Conservation (phyloP, 2,888 invertebrate species). For the Heterodera filipjevi region DNA sequence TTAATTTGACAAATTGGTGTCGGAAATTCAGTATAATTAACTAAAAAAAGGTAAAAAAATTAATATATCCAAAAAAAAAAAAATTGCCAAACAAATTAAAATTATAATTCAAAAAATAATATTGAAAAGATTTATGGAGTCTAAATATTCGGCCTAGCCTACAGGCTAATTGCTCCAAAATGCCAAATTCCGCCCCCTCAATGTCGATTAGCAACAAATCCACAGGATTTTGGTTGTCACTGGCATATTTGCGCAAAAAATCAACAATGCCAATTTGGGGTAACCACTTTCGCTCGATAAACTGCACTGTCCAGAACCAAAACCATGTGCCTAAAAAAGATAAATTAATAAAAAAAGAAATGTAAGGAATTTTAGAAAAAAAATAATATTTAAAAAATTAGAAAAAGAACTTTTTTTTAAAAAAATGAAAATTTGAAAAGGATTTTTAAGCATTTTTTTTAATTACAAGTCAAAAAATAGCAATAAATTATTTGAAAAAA, state of each 20-base stretch:
- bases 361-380: too few relatives aligned
- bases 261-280: slow-evolving; percentile 27
- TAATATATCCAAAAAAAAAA: background rate
- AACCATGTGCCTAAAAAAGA: background rate
- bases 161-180: slow-evolving; percentile 26
- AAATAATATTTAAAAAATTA: too few relatives aligned
- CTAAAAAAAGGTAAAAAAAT: background rate
- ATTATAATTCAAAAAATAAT: background rate
- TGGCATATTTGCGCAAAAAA: background rate
- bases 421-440: too few relatives aligned
- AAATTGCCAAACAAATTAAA: background rate
- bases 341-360: too few relatives aligned
- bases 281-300: background rate
- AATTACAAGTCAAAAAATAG: too few relatives aligned
- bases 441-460: too few relatives aligned
- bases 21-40: background rate
- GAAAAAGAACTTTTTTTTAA: too few relatives aligned
- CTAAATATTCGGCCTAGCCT: background rate
- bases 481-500: too few relatives aligned
- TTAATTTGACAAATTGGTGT: slow-evolving; percentile 24
- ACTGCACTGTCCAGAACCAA: background rate
- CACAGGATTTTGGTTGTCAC: background rate
- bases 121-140: background rate
- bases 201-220: slow-evolving; percentile 28
- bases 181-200: slow-evolving; percentile 32